Base-by-base conservation (phyloP, 1,140 invertebrate genomes). In the Himalopsyche phryganea region DNA sequence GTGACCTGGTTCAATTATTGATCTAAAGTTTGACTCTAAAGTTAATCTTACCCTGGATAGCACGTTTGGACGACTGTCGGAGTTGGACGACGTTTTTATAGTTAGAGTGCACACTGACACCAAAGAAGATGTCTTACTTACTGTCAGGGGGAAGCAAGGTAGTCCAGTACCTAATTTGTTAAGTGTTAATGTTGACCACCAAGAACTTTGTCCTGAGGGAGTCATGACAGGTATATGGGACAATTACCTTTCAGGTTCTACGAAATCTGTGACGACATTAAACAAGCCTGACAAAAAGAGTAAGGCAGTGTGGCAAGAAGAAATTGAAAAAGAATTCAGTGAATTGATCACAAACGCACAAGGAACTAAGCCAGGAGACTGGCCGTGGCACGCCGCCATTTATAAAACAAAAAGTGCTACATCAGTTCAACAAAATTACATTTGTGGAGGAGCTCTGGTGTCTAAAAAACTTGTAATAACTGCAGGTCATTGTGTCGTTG, bases 361-460 rank as follows among this genome's bases (percentile, higher is more conserved):
- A 1, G 35, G 14, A 5, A 36, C 35, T n/a, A 53, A 15, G 47
- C 53, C 50, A 6, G 62, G 62, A 14, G 58, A 60, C 42, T 64
- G 62, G 62, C 58, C 62, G 1, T 64, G 62, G 58, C 62, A 64
- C 46, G 36, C 33, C n/a, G 57, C 58, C n/a, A 5, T 64, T 4
- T 64, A 53, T 28, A 52, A 46, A 32, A 11, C 56, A 14, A 45
- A 40, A 4, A 46, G 40, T 7, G 20, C 9, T 20, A n/a, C 3
- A 5, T 35, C 28, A 3, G 42, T 14, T 36, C 32, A 52, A 20
- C 32, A 57, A n/a, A 17, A 14, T 41, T 63, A 59, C 19, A 59
- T 41, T 3, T 64, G 62, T 23, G 62, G 62, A 19, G 62, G 58
- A 44, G 46, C 42, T 4, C 35, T 60, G 19, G 32, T 64, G 7